phyloP scores from a whole-genome alignment of 1,140 invertebrate genomes.

The Mercenaria mercenaria region DNA sequence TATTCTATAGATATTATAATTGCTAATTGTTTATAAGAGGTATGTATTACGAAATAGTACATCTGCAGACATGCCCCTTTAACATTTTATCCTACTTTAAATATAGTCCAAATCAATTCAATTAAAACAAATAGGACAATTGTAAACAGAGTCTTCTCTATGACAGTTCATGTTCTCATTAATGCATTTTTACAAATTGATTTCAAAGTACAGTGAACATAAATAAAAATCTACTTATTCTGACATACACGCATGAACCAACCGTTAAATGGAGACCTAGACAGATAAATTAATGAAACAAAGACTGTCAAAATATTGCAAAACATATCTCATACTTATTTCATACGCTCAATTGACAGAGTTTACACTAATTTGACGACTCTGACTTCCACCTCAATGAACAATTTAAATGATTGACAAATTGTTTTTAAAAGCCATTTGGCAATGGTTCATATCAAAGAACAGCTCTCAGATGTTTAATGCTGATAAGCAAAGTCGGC shows the following conservation, averaged over 20 bases:
- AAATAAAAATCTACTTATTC: neutral
- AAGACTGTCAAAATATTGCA: slow-evolving; percentile 11
- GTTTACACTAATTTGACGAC: slow-evolving; percentile 1
- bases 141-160: neutral
- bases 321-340: neutral
- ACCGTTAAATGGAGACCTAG: neutral
- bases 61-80: too few species aligned
- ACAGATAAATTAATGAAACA: slow-evolving; percentile 18
- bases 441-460: slow-evolving; percentile 17
- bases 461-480: neutral
- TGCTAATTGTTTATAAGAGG: too few species aligned
- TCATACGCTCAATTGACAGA: neutral
- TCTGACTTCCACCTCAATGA: neutral
- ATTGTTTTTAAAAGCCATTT: slow-evolving; percentile 11
- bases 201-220: neutral
- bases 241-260: neutral
- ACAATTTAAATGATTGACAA: slow-evolving; percentile 27
- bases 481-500: neutral
- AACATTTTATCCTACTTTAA: too few species aligned
- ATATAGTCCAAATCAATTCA: too few species aligned
- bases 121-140: too few species aligned
- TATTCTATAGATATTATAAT: too few species aligned
- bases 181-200: neutral
- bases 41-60: too few species aligned
- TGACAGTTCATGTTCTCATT: neutral